Evolutionary conservation across 2,113 vertebrate genomes (phyloP).

Genomic region (human (Homo sapiens)): DNA sequence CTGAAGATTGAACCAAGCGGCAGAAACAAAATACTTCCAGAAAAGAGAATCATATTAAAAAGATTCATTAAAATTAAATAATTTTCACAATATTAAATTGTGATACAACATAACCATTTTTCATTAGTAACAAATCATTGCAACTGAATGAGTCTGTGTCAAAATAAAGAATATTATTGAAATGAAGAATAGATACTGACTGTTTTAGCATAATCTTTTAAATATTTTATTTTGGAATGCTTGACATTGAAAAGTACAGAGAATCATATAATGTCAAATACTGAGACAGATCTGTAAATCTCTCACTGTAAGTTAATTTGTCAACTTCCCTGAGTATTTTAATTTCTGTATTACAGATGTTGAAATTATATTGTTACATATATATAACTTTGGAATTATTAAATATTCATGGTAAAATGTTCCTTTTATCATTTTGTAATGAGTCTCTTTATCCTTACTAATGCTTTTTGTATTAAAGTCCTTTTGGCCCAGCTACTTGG

Average conservation of each 20-base stretch:
- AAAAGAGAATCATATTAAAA: conserved; percentile 49
- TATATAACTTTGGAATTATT: not conserved
- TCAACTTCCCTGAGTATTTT: not conserved
- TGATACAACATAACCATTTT: conserved; percentile 41
- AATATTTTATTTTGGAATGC: not conserved
- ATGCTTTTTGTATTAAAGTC: not conserved
- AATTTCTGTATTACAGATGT: not conserved
- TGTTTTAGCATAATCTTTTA: not conserved
- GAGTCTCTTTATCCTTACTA: not conserved
- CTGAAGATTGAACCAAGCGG: conserved; percentile 18
- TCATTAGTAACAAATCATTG: conserved; percentile 28
- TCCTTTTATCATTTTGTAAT: not conserved
- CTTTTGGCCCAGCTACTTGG: not conserved
- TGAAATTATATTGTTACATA: not conserved
- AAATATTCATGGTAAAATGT: not conserved
- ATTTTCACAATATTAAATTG: conserved; percentile 33
- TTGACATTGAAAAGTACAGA: not conserved
- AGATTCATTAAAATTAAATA: conserved; percentile 48
- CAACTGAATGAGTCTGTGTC: not conserved
- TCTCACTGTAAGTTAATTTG: not conserved
- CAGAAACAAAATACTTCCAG: conserved; percentile 31
- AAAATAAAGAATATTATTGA: conserved; percentile 56
- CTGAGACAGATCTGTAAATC: not conserved
- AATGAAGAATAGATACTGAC: not conserved
- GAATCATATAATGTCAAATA: not conserved